A percentile compares a stretch with the other conserved stretches of the same genome.
Evolutionary conservation across 2,888 invertebrate genomes (phyloP).

Genomic region (Pollenia angustigena): DNA sequence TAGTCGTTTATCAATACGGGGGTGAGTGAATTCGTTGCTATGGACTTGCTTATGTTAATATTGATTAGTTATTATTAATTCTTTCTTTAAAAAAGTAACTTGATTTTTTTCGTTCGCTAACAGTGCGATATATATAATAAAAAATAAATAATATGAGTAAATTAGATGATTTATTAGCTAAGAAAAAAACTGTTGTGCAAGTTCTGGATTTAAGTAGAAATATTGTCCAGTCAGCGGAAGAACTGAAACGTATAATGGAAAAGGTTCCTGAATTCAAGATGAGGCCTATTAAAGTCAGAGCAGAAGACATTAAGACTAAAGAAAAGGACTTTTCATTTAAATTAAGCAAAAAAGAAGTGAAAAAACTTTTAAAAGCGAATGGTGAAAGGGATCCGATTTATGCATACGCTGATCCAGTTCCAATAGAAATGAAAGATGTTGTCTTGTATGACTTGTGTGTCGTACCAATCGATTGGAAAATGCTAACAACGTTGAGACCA

Average conservation of each 20-base stretch:
- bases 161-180: slow-evolving; percentile 92
- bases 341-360: slow-evolving; percentile 89
- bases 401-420: slow-evolving; percentile 90
- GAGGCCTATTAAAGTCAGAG: slow-evolving; percentile 92
- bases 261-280: slow-evolving; percentile 96
- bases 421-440: slow-evolving; percentile 89
- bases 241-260: slow-evolving; percentile 92
- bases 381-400: slow-evolving; percentile 82
- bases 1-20: too few species aligned
- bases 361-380: slow-evolving; percentile 83
- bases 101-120: too few species aligned
- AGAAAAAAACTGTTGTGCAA: slow-evolving; percentile 93
- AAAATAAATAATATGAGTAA: slow-evolving; percentile 85
- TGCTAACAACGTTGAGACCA: slow-evolving; percentile 94
- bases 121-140: too few species aligned
- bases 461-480: slow-evolving; percentile 96
- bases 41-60: too few species aligned
- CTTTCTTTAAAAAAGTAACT: too few species aligned
- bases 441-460: slow-evolving; percentile 88
- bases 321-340: slow-evolving; percentile 91
- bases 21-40: too few species aligned
- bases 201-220: slow-evolving; percentile 93
- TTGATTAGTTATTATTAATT: too few species aligned
- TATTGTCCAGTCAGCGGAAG: slow-evolving; percentile 91
- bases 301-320: slow-evolving; percentile 91